These are phyloP conservation scores for Apostichopus japonicus DNA, from an alignment of 35 echinoderm and acorn worm species.

Conservation along the genomic window DNA sequence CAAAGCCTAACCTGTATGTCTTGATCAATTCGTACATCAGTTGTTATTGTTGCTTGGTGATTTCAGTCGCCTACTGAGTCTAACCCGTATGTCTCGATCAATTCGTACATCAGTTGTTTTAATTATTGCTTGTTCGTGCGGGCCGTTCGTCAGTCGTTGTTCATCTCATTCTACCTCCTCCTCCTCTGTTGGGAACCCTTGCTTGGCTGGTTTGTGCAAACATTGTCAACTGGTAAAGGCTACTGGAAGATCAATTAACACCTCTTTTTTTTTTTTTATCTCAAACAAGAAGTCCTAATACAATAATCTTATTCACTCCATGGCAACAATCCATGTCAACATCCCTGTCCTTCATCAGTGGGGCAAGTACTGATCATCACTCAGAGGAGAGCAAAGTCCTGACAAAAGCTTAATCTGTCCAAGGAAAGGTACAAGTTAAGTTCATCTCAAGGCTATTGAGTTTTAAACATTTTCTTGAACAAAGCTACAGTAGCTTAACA, in stretches of 20 bases:
- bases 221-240: constrained; percentile 4
- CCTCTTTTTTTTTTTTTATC: constrained; percentile 2
- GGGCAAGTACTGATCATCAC: background rate
- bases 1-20: too few relatives aligned
- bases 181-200: background rate
- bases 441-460: background rate
- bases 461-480: background rate
- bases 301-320: constrained; percentile 40
- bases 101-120: too few relatives aligned
- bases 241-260: constrained; percentile 36
- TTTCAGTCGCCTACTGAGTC: too few relatives aligned
- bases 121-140: too few relatives aligned
- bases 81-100: too few relatives aligned
- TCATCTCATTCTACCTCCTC: background rate
- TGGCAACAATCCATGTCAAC: constrained; percentile 29
- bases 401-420: background rate
- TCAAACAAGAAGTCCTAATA: constrained; percentile 37
- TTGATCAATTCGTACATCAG: too few relatives aligned
- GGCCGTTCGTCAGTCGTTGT: too few relatives aligned
- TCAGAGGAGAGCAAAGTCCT: background rate
- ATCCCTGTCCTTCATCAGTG: background rate
- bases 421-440: background rate
- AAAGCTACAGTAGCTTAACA: background rate
- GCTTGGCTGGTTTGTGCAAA: constrained; percentile 14
- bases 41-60: too few relatives aligned